Evolutionary conservation across 2,113 vertebrate genomes (phyloP).

Genomic region (Pterocles burchelli): DNA sequence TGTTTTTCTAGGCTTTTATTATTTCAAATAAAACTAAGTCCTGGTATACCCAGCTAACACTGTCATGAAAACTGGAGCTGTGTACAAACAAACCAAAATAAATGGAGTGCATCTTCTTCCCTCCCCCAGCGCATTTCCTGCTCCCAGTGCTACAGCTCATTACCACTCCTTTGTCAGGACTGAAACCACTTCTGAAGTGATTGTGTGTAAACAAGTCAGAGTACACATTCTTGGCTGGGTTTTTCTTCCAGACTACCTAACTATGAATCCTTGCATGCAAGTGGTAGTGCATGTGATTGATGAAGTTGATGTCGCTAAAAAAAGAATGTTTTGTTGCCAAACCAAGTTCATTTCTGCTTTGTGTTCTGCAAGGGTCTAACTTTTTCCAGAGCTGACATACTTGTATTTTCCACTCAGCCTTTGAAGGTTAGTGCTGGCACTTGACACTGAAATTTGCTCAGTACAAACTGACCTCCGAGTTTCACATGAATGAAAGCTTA

Average conservation of each 20-base stretch:
- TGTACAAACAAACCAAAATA: not conserved
- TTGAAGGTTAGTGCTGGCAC: not conserved
- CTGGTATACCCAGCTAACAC: not conserved
- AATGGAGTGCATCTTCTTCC: not conserved
- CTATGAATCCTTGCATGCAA: not conserved
- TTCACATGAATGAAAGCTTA: not conserved
- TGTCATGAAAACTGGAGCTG: not conserved
- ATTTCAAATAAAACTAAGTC: not conserved
- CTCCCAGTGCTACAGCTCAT: conserved; percentile 20
- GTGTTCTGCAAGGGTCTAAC: not conserved
- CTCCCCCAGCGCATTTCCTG: not conserved
- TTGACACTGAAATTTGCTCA: not conserved
- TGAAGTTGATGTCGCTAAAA: not conserved
- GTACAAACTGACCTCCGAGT: not conserved
- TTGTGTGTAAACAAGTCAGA: not conserved
- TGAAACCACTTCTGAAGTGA: not conserved
- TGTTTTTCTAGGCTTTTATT: not conserved
- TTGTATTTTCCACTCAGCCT: not conserved
- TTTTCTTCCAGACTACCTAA: not conserved
- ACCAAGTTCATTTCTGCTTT: not conserved
- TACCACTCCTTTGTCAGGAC: not conserved
- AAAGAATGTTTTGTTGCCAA: not conserved
- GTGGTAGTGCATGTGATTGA: not conserved
- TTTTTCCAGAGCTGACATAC: not conserved
- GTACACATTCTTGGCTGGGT: conserved; percentile 10